Evolutionary conservation across 2,797 vertebrate species (phyloP).

Genomic region (Dromococcyx pavoninus): DNA sequence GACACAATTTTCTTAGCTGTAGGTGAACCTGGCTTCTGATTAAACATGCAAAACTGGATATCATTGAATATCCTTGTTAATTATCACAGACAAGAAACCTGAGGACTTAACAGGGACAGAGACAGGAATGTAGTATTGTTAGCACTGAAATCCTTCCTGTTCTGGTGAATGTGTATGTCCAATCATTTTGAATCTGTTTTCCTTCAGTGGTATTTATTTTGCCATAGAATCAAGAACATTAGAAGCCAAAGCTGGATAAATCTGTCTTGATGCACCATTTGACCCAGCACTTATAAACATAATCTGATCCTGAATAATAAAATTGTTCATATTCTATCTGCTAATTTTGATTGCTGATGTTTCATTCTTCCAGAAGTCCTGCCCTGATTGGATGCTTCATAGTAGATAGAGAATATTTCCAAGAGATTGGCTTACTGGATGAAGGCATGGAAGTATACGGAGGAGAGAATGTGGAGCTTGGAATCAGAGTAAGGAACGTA

Average conservation of each 20-base stretch:
- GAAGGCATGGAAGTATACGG: conserved; percentile 99
- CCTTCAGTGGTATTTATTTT: not conserved
- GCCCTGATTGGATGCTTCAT: conserved; percentile 98
- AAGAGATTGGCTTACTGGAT: conserved; percentile 95
- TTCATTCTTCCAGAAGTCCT: conserved; percentile 85
- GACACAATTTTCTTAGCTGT: not conserved
- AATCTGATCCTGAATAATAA: not conserved
- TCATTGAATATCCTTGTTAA: not conserved
- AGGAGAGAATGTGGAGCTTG: conserved; percentile 97
- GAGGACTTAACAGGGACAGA: not conserved
- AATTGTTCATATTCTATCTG: not conserved
- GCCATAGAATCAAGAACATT: not conserved
- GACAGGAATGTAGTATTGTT: not conserved
- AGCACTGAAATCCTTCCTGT: not conserved
- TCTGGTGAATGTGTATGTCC: not conserved
- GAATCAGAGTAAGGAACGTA: conserved; percentile 89
- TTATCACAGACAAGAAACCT: not conserved
- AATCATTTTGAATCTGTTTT: not conserved
- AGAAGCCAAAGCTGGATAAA: not conserved
- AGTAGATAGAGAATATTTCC: conserved; percentile 95
- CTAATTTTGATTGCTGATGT: not conserved
- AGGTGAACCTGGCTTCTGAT: not conserved
- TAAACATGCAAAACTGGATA: not conserved
- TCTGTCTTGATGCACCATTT: not conserved
- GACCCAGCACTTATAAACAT: not conserved